These are phyloP conservation scores for Engystomops pustulosus DNA, from an alignment of 2,113 vertebrate species.

Conservation along the genomic window DNA sequence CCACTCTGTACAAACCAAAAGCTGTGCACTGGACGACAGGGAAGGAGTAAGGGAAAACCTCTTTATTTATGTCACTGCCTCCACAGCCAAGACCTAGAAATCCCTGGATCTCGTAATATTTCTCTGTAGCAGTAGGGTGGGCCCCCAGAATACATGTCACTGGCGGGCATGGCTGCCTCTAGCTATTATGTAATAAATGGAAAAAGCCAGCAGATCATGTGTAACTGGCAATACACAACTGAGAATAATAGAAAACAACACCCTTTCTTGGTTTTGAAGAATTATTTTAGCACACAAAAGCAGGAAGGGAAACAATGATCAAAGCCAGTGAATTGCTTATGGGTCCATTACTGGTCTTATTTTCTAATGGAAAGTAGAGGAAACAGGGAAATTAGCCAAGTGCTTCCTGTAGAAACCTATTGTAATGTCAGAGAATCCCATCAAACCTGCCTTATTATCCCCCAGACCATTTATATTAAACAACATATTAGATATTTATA, in stretches of 20 bases:
- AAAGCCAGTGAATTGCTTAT: not conserved
- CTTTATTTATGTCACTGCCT: no score
- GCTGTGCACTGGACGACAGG: no score
- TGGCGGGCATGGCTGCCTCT: no score
- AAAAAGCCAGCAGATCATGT: not conserved
- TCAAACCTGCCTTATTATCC: not conserved
- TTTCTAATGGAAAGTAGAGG: conserved; percentile 27
- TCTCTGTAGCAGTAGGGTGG: no score
- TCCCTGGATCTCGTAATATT: no score
- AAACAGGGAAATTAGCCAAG: conserved; percentile 11
- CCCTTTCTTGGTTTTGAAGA: not conserved
- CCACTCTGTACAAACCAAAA: no score
- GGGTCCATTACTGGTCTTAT: not conserved
- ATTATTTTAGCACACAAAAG: not conserved
- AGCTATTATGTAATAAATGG: no score
- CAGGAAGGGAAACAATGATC: conserved; percentile 13
- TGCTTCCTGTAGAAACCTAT: conserved; percentile 14
- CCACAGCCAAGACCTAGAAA: no score
- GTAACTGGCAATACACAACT: not conserved
- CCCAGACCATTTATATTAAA: not conserved
- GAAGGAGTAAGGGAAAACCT: no score
- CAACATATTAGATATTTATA: not conserved
- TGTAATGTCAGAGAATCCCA: not conserved
- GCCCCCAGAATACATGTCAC: no score
- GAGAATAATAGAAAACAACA: not conserved